Conservation (phyloP, 2,797 vertebrate genomes). For the Neosalanx taihuensis region DNA sequence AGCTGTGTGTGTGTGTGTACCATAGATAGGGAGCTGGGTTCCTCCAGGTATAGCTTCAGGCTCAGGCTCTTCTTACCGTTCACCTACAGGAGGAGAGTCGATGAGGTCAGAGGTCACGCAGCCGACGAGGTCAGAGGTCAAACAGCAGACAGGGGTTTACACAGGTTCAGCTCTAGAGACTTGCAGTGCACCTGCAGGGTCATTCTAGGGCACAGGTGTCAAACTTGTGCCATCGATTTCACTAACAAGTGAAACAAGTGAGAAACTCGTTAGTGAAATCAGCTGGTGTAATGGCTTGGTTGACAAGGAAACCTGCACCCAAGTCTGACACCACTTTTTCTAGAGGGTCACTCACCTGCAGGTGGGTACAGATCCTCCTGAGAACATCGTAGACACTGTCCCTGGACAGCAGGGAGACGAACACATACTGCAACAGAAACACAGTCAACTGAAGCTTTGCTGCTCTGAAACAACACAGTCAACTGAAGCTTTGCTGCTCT, state of each 20-base stretch:
- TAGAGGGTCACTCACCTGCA: constrained; percentile 77
- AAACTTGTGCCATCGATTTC: no score
- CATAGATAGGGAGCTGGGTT: constrained; percentile 78
- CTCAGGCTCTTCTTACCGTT: constrained; percentile 90
- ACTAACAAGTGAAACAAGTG: no score
- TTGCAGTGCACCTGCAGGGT: no score
- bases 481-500: not conserved
- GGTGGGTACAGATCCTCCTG: constrained; percentile 91
- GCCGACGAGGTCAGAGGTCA: no score
- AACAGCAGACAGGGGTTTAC: no score
- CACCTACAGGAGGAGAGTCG: constrained; percentile 59
- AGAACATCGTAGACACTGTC: constrained; percentile 92
- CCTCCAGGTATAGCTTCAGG: constrained; percentile 84
- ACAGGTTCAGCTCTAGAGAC: no score
- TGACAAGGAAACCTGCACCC: no score
- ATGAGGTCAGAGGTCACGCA: not conserved
- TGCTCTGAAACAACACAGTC: not conserved
- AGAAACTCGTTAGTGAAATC: no score
- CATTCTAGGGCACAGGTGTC: no score
- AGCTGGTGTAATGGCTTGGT: no score
- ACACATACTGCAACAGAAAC: constrained; percentile 81
- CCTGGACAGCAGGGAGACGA: constrained; percentile 91
- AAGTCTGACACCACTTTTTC: no score
- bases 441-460: not conserved
- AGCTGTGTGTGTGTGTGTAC: constrained; percentile 59